Evolutionary conservation across 2,113 vertebrate species (phyloP).

Genomic region (Trematocara nigrifrons): DNA sequence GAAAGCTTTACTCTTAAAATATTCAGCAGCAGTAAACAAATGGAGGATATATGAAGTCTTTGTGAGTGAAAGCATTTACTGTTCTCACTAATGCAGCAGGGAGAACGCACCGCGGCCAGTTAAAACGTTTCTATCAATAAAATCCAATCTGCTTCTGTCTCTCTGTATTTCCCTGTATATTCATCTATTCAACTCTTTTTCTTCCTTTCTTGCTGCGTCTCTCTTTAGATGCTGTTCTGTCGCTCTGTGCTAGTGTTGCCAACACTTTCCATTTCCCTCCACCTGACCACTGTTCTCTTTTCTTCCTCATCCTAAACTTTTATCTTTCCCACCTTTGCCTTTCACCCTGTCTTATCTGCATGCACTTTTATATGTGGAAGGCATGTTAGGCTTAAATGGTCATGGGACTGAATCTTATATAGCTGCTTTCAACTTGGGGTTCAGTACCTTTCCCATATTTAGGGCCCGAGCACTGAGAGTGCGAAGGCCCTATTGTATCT

Average conservation of each 20-base stretch:
- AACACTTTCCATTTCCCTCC: background rate
- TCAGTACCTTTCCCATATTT: background rate
- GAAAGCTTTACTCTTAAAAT: conserved; percentile 49
- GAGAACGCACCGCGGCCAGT: background rate
- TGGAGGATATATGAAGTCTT: conserved; percentile 27
- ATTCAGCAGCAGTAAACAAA: conserved; percentile 43
- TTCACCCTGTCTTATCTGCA: background rate
- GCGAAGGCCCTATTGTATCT: too few species aligned
- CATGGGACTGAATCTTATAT: background rate
- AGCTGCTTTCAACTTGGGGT: background rate
- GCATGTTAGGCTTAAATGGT: background rate
- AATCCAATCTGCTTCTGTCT: conserved; percentile 18
- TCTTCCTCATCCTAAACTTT: background rate
- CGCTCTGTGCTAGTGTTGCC: background rate
- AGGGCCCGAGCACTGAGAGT: background rate
- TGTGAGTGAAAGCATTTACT: conserved; percentile 42
- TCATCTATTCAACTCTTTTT: background rate
- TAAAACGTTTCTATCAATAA: conserved; percentile 42
- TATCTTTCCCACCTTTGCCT: background rate
- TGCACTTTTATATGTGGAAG: background rate
- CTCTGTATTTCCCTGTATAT: background rate
- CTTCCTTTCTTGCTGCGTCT: background rate
- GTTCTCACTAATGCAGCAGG: conserved; percentile 27
- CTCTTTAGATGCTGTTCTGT: background rate
- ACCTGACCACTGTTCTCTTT: background rate